Evolutionary conservation across 2,797 vertebrate genomes (phyloP).

Genomic region (Schizothorax lantsangensis): DNA sequence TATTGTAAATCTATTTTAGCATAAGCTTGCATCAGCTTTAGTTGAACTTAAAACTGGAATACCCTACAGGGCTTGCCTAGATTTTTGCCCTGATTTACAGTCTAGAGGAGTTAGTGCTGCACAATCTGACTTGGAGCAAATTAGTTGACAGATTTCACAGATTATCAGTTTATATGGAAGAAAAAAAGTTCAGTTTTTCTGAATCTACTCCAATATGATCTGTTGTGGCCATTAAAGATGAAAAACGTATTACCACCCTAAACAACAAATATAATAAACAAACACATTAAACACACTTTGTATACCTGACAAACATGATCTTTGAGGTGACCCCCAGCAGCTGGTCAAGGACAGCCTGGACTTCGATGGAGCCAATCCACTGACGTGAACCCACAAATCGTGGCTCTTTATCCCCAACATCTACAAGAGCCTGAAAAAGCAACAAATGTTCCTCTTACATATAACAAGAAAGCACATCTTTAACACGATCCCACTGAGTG

Average conservation of each 20-base stretch:
- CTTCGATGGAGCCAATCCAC: slow-evolving; percentile 97
- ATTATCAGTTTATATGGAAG: not conserved
- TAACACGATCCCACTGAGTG: not conserved
- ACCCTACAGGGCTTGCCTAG: not conserved
- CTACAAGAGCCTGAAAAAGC: slow-evolving; percentile 86
- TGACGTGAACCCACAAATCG: slow-evolving; percentile 90
- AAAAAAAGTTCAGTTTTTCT: not conserved
- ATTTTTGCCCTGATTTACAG: not conserved
- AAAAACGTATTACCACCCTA: not conserved
- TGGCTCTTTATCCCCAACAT: slow-evolving; percentile 89
- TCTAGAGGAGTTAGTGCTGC: too few relatives aligned
- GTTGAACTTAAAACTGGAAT: not conserved
- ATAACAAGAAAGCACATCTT: not conserved
- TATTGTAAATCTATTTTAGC: not conserved
- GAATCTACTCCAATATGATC: not conserved
- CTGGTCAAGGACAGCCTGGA: slow-evolving; percentile 89
- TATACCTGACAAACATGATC: slow-evolving; percentile 93
- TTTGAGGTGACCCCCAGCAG: slow-evolving; percentile 91
- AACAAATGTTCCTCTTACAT: not conserved
- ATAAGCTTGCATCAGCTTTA: not conserved
- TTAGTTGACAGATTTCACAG: not conserved
- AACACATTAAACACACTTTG: slow-evolving; percentile 34
- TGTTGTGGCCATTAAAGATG: not conserved
- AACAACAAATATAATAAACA: not conserved
- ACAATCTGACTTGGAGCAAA: not conserved